phyloP scores from a whole-genome alignment of 2,113 vertebrate genomes.

The Penelope pileata region DNA sequence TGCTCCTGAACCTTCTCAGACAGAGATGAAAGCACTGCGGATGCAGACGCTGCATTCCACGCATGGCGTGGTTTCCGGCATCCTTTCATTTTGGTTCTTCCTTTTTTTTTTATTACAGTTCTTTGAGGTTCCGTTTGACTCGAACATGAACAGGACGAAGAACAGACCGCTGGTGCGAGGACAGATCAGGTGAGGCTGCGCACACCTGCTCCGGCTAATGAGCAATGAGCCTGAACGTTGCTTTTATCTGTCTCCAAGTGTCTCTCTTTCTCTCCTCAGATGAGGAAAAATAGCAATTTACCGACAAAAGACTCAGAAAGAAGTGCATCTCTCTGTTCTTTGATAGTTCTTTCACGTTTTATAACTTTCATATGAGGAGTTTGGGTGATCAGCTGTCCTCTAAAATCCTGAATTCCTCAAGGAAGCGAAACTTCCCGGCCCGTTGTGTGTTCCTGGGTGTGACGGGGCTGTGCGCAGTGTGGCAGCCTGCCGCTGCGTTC shows the following conservation, averaged over 20 bases:
- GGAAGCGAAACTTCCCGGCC: not conserved
- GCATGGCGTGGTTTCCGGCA: not conserved
- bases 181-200: constrained; percentile 91
- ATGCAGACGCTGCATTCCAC: not conserved
- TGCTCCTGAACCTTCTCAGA: constrained; percentile 11
- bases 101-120: constrained; percentile 83
- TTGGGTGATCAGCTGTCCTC: not conserved
- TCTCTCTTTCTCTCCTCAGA: not conserved
- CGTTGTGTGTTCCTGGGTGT: not conserved
- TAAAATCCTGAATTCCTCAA: not conserved
- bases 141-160: constrained; percentile 99
- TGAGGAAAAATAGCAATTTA: not conserved
- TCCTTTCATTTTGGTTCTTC: constrained; percentile 48
- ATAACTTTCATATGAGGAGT: not conserved
- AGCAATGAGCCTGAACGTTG: not conserved
- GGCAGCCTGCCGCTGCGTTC: not conserved
- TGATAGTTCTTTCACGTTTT: not conserved
- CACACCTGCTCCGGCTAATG: not conserved
- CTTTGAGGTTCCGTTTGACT: constrained; percentile 98
- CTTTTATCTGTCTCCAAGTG: constrained; percentile 6
- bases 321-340: not conserved
- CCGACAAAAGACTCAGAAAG: not conserved
- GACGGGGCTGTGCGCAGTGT: rapidly evolving
- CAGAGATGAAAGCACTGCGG: constrained; percentile 38
- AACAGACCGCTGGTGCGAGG: constrained; percentile 95